Evolutionary conservation across 1,140 invertebrate genomes (phyloP), one percentile per base, ranked within the genome.

Genomic region (Sycobia sp.): DNA sequence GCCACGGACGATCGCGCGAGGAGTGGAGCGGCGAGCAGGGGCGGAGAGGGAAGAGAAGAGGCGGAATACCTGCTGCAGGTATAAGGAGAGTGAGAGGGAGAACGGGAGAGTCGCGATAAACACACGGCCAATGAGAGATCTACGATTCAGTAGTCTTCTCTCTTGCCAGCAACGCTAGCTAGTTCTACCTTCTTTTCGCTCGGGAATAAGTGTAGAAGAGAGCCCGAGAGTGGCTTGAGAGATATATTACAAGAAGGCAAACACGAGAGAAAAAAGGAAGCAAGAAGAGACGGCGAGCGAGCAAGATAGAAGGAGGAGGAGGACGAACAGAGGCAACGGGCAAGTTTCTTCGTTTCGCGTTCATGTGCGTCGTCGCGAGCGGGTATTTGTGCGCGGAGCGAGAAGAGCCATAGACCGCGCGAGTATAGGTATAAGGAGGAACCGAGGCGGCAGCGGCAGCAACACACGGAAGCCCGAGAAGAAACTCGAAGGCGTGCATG

Each of bases 31-130:
- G 10, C 18, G 32, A 22, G 18, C 27, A 51, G 66, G 18, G 51
- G 27, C 22, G 27, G 36, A 38, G 50, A 18, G 53, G 41, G 38
- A 43, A 39, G 53, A 20, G 41, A n/a, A 56, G 60, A 43, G 39
- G 25, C 11, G 25, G 13, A 51, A 46, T 53, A 54, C 51, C 41
- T 55, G 50, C 61, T 20, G 41, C 39, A 43, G 29, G 38, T 41
- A 54, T 11, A n/a, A n/a, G n/a, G n/a, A n/a, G n/a, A n/a, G n/a
- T n/a, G n/a, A n/a, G n/a, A n/a, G n/a, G n/a, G n/a, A n/a, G n/a
- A n/a, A n/a, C n/a, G n/a, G 58, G 49, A 43, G 43, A 54, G 51
- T 36, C 23, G 53, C 41, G 61, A 63, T 63, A 63, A 63, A 63
- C 51, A 49, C 32, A 25, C 51, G 53, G 29, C 34, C 61, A 47